Percentiles rank a stretch among this genome's conserved stretches.
Conservation (phyloP, 2,113 vertebrate genomes). For the Panthera tigris region DNA sequence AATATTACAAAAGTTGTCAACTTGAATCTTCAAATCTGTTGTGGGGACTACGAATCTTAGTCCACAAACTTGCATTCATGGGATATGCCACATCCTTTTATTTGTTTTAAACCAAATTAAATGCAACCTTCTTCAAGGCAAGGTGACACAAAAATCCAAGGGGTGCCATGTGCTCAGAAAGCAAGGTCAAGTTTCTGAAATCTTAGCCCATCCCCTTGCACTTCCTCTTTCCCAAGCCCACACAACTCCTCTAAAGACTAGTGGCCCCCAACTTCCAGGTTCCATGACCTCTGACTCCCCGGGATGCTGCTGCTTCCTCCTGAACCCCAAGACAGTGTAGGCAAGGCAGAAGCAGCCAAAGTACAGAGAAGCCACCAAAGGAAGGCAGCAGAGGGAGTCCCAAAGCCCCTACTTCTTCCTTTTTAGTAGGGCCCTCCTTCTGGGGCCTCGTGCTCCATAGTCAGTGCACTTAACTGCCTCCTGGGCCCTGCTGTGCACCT, state of each 20-base stretch:
- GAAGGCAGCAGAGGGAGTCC: background rate
- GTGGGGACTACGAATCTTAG: background rate
- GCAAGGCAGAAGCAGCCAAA: background rate
- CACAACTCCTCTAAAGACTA: background rate
- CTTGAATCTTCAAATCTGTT: background rate
- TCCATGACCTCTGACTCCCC: background rate
- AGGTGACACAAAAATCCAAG: background rate
- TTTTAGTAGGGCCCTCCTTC: background rate
- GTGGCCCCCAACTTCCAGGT: background rate
- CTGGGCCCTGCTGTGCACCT: background rate
- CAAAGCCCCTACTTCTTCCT: background rate
- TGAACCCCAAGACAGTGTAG: background rate
- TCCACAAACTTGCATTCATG: background rate
- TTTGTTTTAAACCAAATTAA: background rate
- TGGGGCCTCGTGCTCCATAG: background rate
- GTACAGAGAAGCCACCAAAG: accelerated
- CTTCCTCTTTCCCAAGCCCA: background rate
- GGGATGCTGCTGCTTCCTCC: background rate
- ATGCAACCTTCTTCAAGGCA: background rate
- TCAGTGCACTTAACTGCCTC: background rate
- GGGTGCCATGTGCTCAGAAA: background rate
- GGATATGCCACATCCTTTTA: background rate
- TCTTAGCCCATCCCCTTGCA: background rate
- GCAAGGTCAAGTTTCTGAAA: background rate
- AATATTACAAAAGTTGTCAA: background rate